These are phyloP conservation scores for Acanthisitta chloris DNA, from an alignment of 2,113 vertebrate genomes.

Conservation along the genomic window DNA sequence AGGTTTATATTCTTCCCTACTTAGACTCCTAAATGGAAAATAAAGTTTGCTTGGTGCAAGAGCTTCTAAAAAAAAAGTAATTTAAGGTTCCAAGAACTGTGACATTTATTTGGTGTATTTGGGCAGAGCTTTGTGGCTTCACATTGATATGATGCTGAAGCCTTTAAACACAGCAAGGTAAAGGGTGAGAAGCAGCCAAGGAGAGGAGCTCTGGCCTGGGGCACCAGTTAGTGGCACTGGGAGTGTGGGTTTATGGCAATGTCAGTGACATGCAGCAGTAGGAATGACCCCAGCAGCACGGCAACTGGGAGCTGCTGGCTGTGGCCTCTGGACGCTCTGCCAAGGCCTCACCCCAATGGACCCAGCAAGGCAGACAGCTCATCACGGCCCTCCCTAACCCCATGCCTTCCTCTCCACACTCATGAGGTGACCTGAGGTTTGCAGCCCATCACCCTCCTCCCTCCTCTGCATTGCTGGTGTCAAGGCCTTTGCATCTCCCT, in stretches of 20 bases:
- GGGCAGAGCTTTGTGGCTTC: background rate
- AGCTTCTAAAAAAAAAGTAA: background rate
- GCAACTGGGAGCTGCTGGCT: background rate
- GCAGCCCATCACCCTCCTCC: background rate
- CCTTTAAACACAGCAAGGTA: background rate
- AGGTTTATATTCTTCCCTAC: constrained; percentile 1
- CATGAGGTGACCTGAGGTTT: background rate
- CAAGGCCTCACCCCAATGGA: background rate
- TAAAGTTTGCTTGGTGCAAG: constrained; percentile 12
- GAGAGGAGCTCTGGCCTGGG: background rate
- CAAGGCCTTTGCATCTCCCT: background rate
- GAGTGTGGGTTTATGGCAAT: rapidly evolving
- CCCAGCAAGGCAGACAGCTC: background rate
- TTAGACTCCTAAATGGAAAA: constrained; percentile 17
- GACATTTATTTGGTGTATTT: constrained; percentile 45
- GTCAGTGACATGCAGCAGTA: rapidly evolving
- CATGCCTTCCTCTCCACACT: background rate
- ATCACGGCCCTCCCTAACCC: too few species aligned
- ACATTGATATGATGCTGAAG: background rate
- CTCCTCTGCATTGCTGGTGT: background rate
- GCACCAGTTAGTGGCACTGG: background rate
- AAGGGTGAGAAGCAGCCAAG: background rate
- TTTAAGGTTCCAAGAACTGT: background rate
- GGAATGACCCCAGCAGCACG: background rate
- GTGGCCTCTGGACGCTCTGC: background rate